phyloP scores from a whole-genome alignment of 2,113 vertebrate genomes.

The Eublepharis macularius region DNA sequence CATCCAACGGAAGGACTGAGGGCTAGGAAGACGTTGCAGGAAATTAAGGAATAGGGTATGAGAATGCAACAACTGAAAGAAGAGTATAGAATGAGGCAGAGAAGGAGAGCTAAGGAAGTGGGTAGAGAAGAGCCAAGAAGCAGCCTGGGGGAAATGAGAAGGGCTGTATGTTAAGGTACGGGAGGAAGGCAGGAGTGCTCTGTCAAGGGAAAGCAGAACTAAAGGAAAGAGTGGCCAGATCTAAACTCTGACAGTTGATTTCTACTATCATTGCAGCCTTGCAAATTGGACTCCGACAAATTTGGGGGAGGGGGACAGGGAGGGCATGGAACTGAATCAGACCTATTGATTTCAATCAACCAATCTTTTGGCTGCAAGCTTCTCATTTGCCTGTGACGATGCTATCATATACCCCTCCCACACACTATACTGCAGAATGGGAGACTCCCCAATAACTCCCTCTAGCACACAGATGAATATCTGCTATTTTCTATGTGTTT shows the following conservation, averaged over 20 bases:
- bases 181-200: neutral
- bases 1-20: too few relatives aligned
- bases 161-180: neutral
- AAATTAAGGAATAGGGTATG: too few relatives aligned
- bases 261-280: neutral
- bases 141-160: too few relatives aligned
- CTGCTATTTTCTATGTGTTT: fast-evolving
- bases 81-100: neutral
- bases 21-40: too few relatives aligned
- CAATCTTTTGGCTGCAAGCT: neutral
- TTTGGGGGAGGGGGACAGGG: too few relatives aligned
- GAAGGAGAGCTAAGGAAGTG: neutral
- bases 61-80: neutral
- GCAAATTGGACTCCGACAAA: neutral
- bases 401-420: neutral
- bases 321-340: neutral
- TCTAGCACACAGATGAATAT: neutral
- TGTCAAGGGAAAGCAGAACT: too few relatives aligned
- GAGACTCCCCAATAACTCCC: neutral
- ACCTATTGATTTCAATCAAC: neutral
- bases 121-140: too few relatives aligned
- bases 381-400: neutral
- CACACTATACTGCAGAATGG: neutral
- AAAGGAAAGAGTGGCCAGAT: neutral
- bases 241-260: neutral